Base-by-base conservation (phyloP, 2,113 vertebrate genomes). In the Coptodon rendalli region DNA sequence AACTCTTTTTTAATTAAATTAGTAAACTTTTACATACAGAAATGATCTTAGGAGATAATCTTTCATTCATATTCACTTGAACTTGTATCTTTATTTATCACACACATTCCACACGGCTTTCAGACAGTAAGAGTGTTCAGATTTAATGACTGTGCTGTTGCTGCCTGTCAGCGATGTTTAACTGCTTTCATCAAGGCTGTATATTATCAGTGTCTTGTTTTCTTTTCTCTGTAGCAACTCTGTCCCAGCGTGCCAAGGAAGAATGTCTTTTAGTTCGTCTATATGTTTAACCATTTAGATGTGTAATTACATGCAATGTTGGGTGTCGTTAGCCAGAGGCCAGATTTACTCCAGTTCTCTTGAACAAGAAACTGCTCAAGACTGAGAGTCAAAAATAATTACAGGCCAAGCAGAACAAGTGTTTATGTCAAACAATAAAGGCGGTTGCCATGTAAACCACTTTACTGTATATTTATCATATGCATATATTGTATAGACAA, bases 251-350 rank as follows among this genome's bases (percentile, higher is more conserved):
- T 94, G 94, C 87, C 90, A 86, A 22, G 12, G 29, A 94, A 94
- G 92, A 95, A 94, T 95, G 91, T 89, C 89, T 91, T 90, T 92
- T 48, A 90, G 71, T 87, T 91, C 22, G 29, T 82, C 84, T 86
- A 81, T 89, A 88, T 66, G 52, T 83, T 93, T 92, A 87, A 85
- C 81, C 81, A 91, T 93, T 94, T 90, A 86, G 71, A 91, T 94
- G 76, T 86, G 80, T 92, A 94, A 94, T 94, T 91, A 91, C 82
- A 91, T 40, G 31, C 22, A 78, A 36, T 27, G 83, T 53, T 82
- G 71, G 82, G 53, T 79, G 81, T 76, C 40, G 8, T 48, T 48
- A 90, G 88, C 89, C 34, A 6, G 24, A 14, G 91, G 91, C 52
- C 29, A 90, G 16, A 85, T 86, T 79, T 61, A 87, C 79, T 27